A percentile compares a stretch with the other conserved stretches of the same genome.
Evolutionary conservation across 1,140 invertebrate species (phyloP).

Genomic region (Aphelenchoides fujianensis): DNA sequence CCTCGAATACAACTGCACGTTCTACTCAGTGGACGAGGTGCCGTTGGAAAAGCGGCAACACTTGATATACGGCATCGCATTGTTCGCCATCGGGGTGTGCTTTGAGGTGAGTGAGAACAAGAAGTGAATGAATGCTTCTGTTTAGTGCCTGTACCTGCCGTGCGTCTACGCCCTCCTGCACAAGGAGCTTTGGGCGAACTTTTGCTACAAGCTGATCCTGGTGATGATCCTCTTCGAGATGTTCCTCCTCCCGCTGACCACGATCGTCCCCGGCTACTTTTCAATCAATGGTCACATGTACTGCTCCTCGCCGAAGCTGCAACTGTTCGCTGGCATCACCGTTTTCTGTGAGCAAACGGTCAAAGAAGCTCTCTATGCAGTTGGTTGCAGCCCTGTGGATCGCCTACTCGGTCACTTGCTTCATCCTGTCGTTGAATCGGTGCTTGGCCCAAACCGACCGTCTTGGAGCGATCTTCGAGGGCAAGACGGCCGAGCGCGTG

Average conservation of each 20-base stretch:
- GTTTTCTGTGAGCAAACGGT: background rate
- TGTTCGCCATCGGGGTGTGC: background rate
- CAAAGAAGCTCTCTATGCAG: background rate
- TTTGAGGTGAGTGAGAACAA: background rate
- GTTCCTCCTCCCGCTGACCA: background rate
- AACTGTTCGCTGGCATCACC: background rate
- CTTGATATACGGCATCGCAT: conserved; percentile 3
- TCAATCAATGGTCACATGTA: background rate
- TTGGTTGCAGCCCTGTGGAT: background rate
- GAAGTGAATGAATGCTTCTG: background rate
- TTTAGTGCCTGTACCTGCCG: background rate
- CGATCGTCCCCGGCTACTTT: background rate
- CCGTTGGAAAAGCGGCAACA: conserved; percentile 32
- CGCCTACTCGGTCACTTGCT: background rate
- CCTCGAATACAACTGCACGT: conserved; percentile 27
- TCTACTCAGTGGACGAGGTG: conserved; percentile 30
- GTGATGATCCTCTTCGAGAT: conserved; percentile 3
- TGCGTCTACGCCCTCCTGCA: background rate
- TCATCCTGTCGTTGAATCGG: conserved; percentile 1
- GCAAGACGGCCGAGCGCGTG: background rate
- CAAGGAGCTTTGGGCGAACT: background rate
- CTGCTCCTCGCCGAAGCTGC: background rate
- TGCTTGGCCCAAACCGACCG: background rate
- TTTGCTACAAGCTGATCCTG: conserved; percentile 6
- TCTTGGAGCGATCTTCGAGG: background rate